These are phyloP conservation scores for Drosophila guanche DNA, from an alignment of 1,140 invertebrate species.

Conservation along the genomic window DNA sequence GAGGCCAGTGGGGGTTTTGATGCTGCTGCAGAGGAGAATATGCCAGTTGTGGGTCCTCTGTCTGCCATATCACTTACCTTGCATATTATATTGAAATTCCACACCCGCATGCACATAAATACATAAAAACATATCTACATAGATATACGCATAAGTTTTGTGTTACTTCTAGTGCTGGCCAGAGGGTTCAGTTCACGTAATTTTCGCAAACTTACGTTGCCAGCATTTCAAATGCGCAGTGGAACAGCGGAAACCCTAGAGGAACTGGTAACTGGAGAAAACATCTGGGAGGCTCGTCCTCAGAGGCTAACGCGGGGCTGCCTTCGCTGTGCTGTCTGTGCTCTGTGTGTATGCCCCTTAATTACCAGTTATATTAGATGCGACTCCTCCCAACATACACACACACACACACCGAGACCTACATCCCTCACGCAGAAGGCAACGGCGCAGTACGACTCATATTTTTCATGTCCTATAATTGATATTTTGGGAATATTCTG, in stretches of 20 bases:
- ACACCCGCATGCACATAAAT: slow-evolving; percentile 40
- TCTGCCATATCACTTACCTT: slow-evolving; percentile 54
- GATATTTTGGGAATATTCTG: slow-evolving; percentile 71
- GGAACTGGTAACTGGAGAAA: slow-evolving; percentile 32
- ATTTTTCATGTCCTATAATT: slow-evolving; percentile 73
- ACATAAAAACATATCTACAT: too few species aligned
- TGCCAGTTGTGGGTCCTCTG: neutral
- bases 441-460: slow-evolving; percentile 40
- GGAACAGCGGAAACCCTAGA: slow-evolving; percentile 12
- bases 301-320: neutral
- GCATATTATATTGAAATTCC: slow-evolving; percentile 80
- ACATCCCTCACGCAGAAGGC: slow-evolving; percentile 1
- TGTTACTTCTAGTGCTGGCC: slow-evolving; percentile 49
- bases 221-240: slow-evolving; percentile 66
- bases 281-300: neutral
- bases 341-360: slow-evolving; percentile 49
- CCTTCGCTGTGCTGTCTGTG: neutral
- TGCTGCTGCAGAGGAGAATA: neutral
- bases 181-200: slow-evolving; percentile 71
- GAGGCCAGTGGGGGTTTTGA: too few species aligned
- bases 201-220: slow-evolving; percentile 68
- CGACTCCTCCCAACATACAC: neutral
- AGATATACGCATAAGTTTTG: slow-evolving; percentile 54
- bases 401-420: neutral
- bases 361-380: slow-evolving; percentile 73